Percentiles rank a stretch among this genome's conserved stretches.
phyloP scores from a whole-genome alignment of 1,140 invertebrate species.

The Saxidomus purpurata region DNA sequence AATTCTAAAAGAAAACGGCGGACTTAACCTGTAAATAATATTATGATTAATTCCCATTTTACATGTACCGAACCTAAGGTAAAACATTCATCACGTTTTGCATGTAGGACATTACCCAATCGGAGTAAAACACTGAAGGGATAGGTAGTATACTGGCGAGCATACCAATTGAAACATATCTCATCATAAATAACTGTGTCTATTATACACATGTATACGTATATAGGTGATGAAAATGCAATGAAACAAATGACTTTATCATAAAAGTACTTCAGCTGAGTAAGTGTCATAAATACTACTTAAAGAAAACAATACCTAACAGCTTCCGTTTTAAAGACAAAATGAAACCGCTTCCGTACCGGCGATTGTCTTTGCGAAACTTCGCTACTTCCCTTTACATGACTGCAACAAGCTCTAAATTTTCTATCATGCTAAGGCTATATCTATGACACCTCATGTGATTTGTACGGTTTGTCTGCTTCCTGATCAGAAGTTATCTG shows the following conservation, averaged over 20 bases:
- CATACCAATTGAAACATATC: not conserved
- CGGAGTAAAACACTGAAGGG: not conserved
- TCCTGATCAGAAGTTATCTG: no score
- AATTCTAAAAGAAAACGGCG: no score
- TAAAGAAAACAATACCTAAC: no score
- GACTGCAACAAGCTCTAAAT: no score
- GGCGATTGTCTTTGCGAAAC: no score
- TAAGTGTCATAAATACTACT: slow-evolving; percentile 5
- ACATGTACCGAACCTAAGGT: not conserved
- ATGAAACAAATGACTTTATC: slow-evolving; percentile 14
- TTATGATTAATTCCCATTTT: slow-evolving; percentile 4
- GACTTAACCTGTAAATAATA: not conserved
- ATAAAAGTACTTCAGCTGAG: not conserved
- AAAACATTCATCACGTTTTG: not conserved
- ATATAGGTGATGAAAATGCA: not conserved
- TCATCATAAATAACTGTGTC: not conserved
- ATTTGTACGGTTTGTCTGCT: no score
- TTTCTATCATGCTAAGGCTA: no score
- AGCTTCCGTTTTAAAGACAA: no score
- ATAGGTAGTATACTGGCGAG: not conserved
- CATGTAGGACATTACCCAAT: not conserved
- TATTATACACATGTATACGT: not conserved
- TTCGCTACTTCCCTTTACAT: no score
- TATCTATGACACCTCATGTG: no score
- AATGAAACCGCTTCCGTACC: no score